Evolutionary conservation across 2,888 invertebrate species (phyloP).

Genomic region (Aphodius sticticus): DNA sequence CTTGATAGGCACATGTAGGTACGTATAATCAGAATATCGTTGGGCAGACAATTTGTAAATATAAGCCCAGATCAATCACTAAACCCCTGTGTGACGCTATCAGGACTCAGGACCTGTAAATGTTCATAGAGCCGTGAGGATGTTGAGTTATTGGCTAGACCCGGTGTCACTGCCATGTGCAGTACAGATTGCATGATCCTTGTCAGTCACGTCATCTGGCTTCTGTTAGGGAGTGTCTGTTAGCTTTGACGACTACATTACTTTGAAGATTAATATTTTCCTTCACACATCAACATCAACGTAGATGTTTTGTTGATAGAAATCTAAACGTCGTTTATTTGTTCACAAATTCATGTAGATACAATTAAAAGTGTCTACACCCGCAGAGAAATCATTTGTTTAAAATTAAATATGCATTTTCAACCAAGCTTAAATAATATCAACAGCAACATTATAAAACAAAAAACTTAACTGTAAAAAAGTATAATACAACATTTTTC

Average conservation of each 20-base stretch:
- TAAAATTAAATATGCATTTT: too few species aligned
- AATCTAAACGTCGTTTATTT: not conserved
- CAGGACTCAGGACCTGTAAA: not conserved
- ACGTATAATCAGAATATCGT: not conserved
- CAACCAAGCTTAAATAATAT: too few species aligned
- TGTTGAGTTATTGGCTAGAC: not conserved
- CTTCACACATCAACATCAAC: not conserved
- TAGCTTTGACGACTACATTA: not conserved
- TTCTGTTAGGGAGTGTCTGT: not conserved
- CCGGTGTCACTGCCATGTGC: slow-evolving; percentile 4
- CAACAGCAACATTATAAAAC: too few species aligned
- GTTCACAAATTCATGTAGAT: too few species aligned
- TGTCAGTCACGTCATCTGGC: not conserved
- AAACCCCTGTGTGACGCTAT: not conserved
- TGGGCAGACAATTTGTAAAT: not conserved
- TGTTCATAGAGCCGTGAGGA: slow-evolving; percentile 4
- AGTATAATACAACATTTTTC: too few species aligned
- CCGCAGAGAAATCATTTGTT: too few species aligned
- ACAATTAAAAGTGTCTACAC: too few species aligned
- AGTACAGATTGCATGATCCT: slow-evolving; percentile 4
- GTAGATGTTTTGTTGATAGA: not conserved
- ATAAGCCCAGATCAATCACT: not conserved
- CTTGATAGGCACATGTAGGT: too few species aligned
- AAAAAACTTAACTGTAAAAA: too few species aligned
- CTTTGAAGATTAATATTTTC: slow-evolving; percentile 4